Percentiles rank a stretch among this genome's conserved stretches.
phyloP scores from a whole-genome alignment of 1,140 invertebrate species.

The Scaptomyza hsui region DNA sequence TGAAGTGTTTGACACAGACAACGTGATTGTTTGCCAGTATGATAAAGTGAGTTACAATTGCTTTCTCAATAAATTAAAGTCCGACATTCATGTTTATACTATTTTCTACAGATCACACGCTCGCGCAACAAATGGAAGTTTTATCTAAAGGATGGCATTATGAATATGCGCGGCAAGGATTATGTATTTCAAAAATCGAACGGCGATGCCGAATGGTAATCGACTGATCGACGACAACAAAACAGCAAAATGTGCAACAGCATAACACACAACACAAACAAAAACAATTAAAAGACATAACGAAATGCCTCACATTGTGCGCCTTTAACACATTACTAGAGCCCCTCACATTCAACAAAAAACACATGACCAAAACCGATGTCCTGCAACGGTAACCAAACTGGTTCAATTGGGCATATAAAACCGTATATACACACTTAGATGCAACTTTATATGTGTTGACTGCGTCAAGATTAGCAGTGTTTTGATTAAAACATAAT shows the following conservation, averaged over 20 bases:
- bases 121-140: constrained; percentile 99
- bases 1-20: constrained; percentile 98
- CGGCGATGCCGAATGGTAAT: constrained; percentile 99
- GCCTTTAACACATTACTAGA: constrained; percentile 37
- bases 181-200: constrained; percentile 99
- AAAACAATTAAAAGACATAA: constrained; percentile 59
- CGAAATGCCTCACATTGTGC: constrained; percentile 65
- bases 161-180: constrained; percentile 99
- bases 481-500: constrained; percentile 55
- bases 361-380: constrained; percentile 51
- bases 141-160: constrained; percentile 99
- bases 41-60: constrained; percentile 91
- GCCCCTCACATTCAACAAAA: constrained; percentile 4
- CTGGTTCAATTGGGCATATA: constrained; percentile 33
- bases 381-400: constrained; percentile 15
- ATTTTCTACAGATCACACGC: constrained; percentile 91
- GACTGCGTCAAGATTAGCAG: constrained; percentile 41
- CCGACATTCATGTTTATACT: not conserved
- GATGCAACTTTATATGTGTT: constrained; percentile 48
- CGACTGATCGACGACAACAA: not conserved
- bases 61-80: not conserved
- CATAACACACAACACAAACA: constrained; percentile 47
- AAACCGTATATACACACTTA: constrained; percentile 53
- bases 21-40: constrained; percentile 99
- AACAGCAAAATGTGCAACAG: constrained; percentile 19